phyloP scores from a whole-genome alignment of 2,888 invertebrate genomes.

The Chrysodeixis includens region DNA sequence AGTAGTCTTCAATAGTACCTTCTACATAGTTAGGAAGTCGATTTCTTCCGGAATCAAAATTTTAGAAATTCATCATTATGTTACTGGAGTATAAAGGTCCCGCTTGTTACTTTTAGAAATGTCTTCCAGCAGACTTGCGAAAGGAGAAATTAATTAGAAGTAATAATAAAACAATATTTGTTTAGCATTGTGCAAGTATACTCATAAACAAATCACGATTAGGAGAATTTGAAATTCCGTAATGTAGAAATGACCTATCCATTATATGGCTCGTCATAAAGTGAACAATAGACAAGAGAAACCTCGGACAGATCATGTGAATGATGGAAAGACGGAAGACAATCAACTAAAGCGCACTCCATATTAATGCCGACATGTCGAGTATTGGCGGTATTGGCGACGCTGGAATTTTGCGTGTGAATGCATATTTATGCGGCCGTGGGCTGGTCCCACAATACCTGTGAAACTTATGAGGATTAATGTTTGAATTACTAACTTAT shows the following conservation, averaged over 20 bases:
- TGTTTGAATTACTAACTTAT: constrained; percentile 55
- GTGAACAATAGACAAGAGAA: not conserved
- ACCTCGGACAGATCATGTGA: not conserved
- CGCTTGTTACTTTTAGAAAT: too few species aligned
- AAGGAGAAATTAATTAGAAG: too few species aligned
- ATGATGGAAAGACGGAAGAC: not conserved
- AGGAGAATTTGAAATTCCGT: too few species aligned
- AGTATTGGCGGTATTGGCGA: constrained; percentile 63
- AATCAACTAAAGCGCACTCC: constrained; percentile 64
- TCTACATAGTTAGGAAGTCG: not conserved
- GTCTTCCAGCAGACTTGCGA: too few species aligned
- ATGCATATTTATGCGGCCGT: constrained; percentile 78
- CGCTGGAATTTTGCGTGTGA: constrained; percentile 72
- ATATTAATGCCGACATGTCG: constrained; percentile 67
- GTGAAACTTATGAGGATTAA: constrained; percentile 54
- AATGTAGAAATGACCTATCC: not conserved
- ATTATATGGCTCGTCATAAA: not conserved
- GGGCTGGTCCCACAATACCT: constrained; percentile 54
- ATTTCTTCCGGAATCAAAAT: too few species aligned
- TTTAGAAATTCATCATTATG: too few species aligned
- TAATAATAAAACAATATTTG: too few species aligned
- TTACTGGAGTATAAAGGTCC: too few species aligned
- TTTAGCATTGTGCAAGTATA: too few species aligned
- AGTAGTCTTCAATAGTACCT: not conserved
- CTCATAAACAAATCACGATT: too few species aligned